These are phyloP conservation scores for Dipodomys merriami DNA, from an alignment of 2,113 vertebrate genomes.

Conservation along the genomic window DNA sequence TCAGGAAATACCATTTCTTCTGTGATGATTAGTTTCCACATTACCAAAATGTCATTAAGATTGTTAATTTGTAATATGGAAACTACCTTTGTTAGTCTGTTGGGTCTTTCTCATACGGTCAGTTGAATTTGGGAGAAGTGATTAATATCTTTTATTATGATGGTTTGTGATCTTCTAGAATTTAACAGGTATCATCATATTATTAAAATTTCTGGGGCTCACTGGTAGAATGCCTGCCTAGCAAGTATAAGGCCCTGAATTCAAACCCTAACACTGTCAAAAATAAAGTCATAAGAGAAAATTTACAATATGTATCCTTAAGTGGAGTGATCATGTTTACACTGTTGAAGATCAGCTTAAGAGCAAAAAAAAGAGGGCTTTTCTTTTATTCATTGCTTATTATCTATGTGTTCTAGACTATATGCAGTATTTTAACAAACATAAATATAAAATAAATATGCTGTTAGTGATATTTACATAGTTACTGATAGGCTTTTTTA, in stretches of 20 bases:
- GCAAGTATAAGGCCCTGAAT: too few relatives aligned
- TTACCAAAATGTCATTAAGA: background rate
- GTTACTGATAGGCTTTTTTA: slow-evolving; percentile 13
- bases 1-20: background rate
- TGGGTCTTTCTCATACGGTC: background rate
- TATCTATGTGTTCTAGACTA: background rate
- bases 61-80: background rate
- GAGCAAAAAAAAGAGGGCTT: background rate
- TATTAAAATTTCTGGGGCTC: too few relatives aligned
- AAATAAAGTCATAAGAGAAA: background rate
- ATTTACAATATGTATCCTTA: background rate
- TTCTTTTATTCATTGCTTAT: background rate
- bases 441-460: background rate
- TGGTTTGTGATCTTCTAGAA: slow-evolving; percentile 41
- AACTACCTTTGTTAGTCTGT: background rate
- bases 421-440: background rate
- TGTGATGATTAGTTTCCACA: background rate
- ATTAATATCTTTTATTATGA: slow-evolving; percentile 10
- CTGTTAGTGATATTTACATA: background rate
- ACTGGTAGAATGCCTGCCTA: too few relatives aligned
- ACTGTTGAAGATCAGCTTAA: background rate
- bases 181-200: background rate
- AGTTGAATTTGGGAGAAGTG: background rate
- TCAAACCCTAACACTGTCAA: too few relatives aligned
- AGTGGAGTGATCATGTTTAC: background rate